Conservation (phyloP, 2,888 invertebrate species). For the Amiota minor region DNA sequence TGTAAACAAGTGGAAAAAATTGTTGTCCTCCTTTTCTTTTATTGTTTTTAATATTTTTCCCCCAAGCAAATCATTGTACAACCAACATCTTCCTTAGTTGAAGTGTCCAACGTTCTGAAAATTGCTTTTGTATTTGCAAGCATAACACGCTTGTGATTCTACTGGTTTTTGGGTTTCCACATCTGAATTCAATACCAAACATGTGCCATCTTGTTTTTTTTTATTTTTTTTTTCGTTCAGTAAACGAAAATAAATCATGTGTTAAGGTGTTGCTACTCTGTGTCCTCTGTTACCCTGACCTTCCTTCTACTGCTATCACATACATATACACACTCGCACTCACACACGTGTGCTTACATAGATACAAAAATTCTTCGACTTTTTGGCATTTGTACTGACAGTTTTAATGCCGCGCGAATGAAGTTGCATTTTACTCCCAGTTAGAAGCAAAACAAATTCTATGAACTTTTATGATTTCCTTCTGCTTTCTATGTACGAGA, state of each 20-base stretch:
- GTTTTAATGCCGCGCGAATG: conserved; percentile 69
- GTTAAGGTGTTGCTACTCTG: conserved; percentile 65
- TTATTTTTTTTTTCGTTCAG: neutral
- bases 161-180: too few relatives aligned
- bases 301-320: neutral
- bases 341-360: neutral
- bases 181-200: too few relatives aligned
- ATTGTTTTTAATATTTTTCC: too few relatives aligned
- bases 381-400: conserved; percentile 63
- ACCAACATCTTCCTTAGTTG: too few relatives aligned
- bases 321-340: neutral
- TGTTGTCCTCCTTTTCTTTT: too few relatives aligned
- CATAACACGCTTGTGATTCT: too few relatives aligned
- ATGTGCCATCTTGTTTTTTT: too few relatives aligned
- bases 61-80: too few relatives aligned
- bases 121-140: too few relatives aligned
- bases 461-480: conserved; percentile 59
- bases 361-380: conserved; percentile 8
- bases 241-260: conserved; percentile 67
- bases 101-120: too few relatives aligned
- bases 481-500: conserved; percentile 29
- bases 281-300: conserved; percentile 31
- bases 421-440: conserved; percentile 49
- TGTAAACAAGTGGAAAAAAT: too few relatives aligned
- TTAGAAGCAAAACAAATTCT: conserved; percentile 26